A percentile compares a stretch with the other conserved stretches of the same genome.
phyloP scores from a whole-genome alignment of 2,113 vertebrate species.

The Pyrgilauda ruficollis region DNA sequence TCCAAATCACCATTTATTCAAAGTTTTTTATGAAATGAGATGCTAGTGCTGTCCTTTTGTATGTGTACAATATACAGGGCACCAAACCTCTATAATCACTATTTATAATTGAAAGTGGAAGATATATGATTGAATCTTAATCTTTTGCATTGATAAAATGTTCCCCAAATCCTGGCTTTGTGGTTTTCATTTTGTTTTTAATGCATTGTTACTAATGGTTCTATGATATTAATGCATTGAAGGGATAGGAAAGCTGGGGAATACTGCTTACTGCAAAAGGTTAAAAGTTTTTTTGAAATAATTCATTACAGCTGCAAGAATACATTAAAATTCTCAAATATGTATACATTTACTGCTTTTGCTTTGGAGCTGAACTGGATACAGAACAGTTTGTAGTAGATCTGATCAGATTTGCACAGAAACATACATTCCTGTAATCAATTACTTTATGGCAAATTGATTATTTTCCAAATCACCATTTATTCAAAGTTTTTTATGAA shows the following conservation, averaged over 20 bases:
- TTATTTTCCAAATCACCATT: neutral
- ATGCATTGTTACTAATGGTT: neutral
- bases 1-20: neutral
- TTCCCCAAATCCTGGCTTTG: neutral
- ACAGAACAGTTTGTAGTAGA: neutral
- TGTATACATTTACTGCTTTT: neutral
- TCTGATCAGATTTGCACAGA: neutral
- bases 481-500: neutral
- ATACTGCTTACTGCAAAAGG: neutral
- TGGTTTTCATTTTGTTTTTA: neutral
- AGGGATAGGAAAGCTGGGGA: neutral
- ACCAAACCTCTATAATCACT: neutral
- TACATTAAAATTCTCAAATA: neutral
- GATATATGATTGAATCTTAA: neutral
- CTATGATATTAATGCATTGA: neutral
- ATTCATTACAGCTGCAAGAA: neutral
- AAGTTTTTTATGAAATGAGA: neutral
- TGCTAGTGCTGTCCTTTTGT: neutral
- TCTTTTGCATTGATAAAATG: neutral
- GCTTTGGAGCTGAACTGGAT: neutral
- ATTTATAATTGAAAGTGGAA: neutral
- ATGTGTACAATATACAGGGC: neutral
- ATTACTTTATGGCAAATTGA: neutral
- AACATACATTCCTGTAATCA: neutral
- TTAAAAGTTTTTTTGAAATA: neutral